A percentile compares a stretch with the other conserved stretches of the same genome.
phyloP scores from a whole-genome alignment of 1,140 invertebrate species.

The Drosophila lowei region DNA sequence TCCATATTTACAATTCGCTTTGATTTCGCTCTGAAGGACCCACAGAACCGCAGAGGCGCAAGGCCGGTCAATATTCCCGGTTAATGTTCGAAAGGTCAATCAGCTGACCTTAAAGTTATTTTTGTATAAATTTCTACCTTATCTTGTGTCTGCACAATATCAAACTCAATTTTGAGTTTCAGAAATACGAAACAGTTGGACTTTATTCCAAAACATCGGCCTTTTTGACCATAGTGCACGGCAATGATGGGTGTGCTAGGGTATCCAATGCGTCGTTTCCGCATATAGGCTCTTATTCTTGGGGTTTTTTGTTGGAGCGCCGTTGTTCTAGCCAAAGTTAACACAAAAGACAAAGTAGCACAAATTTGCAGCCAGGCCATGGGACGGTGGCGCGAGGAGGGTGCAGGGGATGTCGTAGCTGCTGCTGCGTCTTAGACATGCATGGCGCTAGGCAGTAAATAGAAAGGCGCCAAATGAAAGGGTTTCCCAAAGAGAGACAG shows the following conservation, averaged over 20 bases:
- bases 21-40: conserved; percentile 1
- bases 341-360: conserved; percentile 80
- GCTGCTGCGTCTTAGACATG: conserved; percentile 58
- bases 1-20: not conserved
- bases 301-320: conserved; percentile 14
- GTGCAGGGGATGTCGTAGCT: not conserved
- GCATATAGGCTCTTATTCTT: not conserved
- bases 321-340: conserved; percentile 56
- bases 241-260: too few species aligned
- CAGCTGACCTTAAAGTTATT: too few species aligned
- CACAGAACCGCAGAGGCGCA: too few species aligned
- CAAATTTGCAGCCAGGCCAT: conserved; percentile 63
- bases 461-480: conserved; percentile 72
- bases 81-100: too few species aligned
- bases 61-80: too few species aligned
- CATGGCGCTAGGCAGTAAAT: conserved; percentile 69
- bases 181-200: too few species aligned
- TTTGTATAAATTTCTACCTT: too few species aligned
- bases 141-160: too few species aligned
- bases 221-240: too few species aligned
- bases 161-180: too few species aligned
- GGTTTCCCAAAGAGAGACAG: conserved; percentile 27
- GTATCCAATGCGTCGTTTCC: too few species aligned
- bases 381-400: not conserved
- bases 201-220: too few species aligned